Percentiles rank a stretch among this genome's conserved stretches.
Evolutionary conservation across 2,113 vertebrate species (phyloP).

Genomic region (Microtus pennsylvanicus): DNA sequence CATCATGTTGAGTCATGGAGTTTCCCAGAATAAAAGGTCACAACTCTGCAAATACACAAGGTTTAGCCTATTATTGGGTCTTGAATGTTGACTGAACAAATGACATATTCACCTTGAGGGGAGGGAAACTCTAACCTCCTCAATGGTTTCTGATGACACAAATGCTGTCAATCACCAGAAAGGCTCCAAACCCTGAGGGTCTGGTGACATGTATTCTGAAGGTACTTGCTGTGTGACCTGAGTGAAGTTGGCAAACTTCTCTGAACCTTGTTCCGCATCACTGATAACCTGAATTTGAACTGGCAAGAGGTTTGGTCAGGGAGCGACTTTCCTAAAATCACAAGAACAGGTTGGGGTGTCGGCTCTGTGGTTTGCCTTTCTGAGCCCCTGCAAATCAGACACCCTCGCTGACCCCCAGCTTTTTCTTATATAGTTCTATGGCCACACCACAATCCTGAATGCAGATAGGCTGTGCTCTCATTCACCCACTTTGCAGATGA

Average conservation of each 20-base stretch:
- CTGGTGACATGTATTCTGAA: too few relatives aligned
- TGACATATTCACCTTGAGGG: rapidly evolving
- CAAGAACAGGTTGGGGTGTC: not conserved
- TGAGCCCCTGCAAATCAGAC: not conserved
- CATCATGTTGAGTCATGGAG: not conserved
- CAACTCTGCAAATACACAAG: not conserved
- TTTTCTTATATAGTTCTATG: not conserved
- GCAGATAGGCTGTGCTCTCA: not conserved
- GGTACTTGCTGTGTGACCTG: not conserved
- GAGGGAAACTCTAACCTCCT: not conserved
- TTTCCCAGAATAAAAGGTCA: not conserved
- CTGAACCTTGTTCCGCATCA: not conserved
- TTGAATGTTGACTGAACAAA: not conserved
- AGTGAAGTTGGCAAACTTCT: not conserved
- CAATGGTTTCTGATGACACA: not conserved
- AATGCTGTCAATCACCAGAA: not conserved
- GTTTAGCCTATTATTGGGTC: too few relatives aligned
- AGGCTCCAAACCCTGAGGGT: not conserved
- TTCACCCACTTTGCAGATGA: not conserved
- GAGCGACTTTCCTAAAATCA: too few relatives aligned
- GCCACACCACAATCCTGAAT: not conserved
- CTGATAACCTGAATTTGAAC: not conserved
- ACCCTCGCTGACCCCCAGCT: not conserved
- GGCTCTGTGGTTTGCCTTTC: not conserved
- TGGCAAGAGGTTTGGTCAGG: not conserved